Evolutionary conservation across 2,113 vertebrate species (phyloP), one percentile per base, ranked within the genome.

Genomic region (Puntigrus tetrazona): DNA sequence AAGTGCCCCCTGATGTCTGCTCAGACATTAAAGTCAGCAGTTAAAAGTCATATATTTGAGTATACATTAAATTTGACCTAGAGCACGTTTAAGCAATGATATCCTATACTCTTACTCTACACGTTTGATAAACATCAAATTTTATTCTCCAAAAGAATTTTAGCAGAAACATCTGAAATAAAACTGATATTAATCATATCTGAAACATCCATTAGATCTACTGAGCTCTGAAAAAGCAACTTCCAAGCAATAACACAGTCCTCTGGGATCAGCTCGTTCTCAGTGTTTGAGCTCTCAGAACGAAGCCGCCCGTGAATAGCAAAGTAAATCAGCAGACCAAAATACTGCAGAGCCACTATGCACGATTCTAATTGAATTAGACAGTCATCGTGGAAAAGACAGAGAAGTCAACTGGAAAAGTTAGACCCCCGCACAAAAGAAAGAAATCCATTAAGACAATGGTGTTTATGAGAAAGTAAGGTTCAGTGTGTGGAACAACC

Each of bases 251-350:
- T 20, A 50, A 75, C 14, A 31, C 7, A 50, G 72, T 75, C 72
- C 43, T 31, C 72, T 75, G 7, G 43, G 43, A 75, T 50, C 7
- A 27, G 3, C 11, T 72, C 36, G 1, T 72, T 72, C 36, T 43
- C 38, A 7, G 69, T 41, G 69, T 72, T 72, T 72, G 69, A 72
- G 38, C 69, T 72, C 38, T 43, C 16, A 41, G n/a, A 78, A 61
- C 16, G 52, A 78, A 38, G 20, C 34, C 13, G 13, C 34, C 31
- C 10, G 16, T 74, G 72, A 75, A 78, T 78, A 78, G 76, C 14
- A 61, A 65, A 85, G 59, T 85, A 70, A 80, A 85, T 74, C 52
- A 86, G 34, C 52, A 50, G 69, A 52, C 41, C 7, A n/a, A 38
- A 61, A 61, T 43, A 38, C 72, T 75, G 34, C 36, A 3, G 16